These are phyloP conservation scores for Chaetodon trifascialis DNA, from an alignment of 2,113 vertebrate species.

Conservation along the genomic window DNA sequence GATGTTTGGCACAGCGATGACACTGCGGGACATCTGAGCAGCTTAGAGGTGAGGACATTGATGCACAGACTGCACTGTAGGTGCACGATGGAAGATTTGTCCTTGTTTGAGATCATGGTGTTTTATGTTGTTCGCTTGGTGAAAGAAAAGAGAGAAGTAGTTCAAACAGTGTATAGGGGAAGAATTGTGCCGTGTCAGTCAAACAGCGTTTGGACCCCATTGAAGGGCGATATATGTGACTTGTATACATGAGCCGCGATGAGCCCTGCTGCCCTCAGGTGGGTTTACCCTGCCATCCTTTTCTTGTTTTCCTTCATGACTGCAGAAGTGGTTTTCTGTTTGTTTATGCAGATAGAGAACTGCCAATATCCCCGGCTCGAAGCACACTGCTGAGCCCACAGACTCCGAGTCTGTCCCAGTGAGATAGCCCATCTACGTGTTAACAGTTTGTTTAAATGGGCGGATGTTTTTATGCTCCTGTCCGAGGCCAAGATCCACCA, in stretches of 20 bases:
- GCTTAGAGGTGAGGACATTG: neutral
- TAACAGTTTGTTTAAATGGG: constrained; percentile 80
- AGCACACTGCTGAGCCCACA: constrained; percentile 60
- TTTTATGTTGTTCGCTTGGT: neutral
- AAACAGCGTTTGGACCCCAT: neutral
- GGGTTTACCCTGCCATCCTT: constrained; percentile 2
- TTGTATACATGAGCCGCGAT: neutral
- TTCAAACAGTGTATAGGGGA: neutral
- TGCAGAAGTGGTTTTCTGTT: constrained; percentile 62
- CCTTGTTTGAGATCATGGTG: neutral
- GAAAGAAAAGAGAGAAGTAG: neutral
- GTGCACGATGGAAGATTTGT: neutral
- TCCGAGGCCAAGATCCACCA: constrained; percentile 69
- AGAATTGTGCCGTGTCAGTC: neutral
- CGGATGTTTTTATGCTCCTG: constrained; percentile 78
- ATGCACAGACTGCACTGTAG: neutral
- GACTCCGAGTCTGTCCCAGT: constrained; percentile 60
- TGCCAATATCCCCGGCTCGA: constrained; percentile 61
- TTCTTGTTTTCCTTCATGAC: constrained; percentile 52
- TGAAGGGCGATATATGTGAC: neutral
- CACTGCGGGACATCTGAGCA: neutral
- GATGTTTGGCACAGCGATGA: too few species aligned
- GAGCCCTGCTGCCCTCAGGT: constrained; percentile 40
- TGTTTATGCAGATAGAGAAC: constrained; percentile 53
- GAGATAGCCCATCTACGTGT: constrained; percentile 75